A percentile compares a stretch with the other conserved stretches of the same genome.
Evolutionary conservation across 2,888 invertebrate species (phyloP).

Genomic region (Petrolisthes cinctipes): DNA sequence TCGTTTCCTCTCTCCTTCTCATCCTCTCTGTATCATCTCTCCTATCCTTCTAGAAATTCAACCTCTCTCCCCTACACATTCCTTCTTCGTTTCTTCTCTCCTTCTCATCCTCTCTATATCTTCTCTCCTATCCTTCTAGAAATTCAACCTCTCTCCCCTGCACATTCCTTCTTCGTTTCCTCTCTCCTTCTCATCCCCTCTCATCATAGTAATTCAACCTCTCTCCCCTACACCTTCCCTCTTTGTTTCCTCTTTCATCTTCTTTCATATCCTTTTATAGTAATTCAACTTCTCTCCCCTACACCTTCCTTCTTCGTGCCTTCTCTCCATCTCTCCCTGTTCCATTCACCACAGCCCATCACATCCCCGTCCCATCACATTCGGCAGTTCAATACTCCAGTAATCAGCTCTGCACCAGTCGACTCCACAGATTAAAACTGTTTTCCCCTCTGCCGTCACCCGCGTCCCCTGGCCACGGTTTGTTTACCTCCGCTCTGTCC

Average conservation of each 20-base stretch:
- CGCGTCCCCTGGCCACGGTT: too few relatives aligned
- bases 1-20: neutral
- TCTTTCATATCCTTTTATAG: neutral
- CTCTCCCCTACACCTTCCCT: neutral
- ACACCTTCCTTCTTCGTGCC: neutral
- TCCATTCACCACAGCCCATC: neutral
- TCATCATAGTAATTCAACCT: neutral
- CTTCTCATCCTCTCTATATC: neutral
- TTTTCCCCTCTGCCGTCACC: too few relatives aligned
- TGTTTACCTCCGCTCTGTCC: too few relatives aligned
- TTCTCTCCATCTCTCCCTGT: neutral
- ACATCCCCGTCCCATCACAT: neutral
- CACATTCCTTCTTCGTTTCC: neutral
- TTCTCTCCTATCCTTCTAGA: neutral
- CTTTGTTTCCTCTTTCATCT: neutral
- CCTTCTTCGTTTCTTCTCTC: neutral
- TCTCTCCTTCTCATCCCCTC: neutral
- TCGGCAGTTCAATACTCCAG: neutral
- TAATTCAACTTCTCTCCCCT: neutral
- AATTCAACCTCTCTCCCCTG: neutral
- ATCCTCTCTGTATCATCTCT: neutral
- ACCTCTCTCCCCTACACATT: neutral
- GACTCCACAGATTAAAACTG: neutral
- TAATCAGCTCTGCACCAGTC: neutral
- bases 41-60: neutral